Evolutionary conservation across 1,140 invertebrate species (phyloP).

Genomic region (Diachasmimorpha longicaudata): DNA sequence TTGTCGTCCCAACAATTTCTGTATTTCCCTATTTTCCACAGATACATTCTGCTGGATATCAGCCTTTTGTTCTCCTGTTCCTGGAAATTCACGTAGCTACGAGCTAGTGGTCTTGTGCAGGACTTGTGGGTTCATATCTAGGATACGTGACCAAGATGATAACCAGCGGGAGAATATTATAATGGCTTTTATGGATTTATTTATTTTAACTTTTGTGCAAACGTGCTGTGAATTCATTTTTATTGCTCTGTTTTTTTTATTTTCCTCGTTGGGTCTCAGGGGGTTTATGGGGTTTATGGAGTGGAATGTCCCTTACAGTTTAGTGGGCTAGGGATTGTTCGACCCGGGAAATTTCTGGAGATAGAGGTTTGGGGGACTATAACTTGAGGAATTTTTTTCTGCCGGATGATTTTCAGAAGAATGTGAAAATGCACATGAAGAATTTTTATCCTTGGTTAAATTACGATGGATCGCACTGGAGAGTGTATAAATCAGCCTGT

Average conservation of each 20-base stretch:
- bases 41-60: neutral
- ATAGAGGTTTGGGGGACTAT: neutral
- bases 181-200: conserved; percentile 1
- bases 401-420: neutral
- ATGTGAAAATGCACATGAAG: neutral
- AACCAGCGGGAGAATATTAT: neutral
- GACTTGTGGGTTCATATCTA: neutral
- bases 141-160: conserved; percentile 3
- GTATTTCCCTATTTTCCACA: neutral
- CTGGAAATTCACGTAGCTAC: neutral
- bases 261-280: neutral
- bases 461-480: neutral
- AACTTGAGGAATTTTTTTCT: neutral
- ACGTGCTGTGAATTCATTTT: neutral
- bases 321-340: neutral
- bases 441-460: neutral
- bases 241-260: neutral
- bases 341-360: neutral
- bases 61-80: neutral
- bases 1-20: neutral
- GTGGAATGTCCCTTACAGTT: neutral
- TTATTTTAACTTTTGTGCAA: conserved; percentile 2
- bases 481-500: neutral
- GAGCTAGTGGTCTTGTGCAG: neutral
- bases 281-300: neutral